Evolutionary conservation across 2,888 invertebrate genomes (phyloP).

Genomic region (Clostera curtula): DNA sequence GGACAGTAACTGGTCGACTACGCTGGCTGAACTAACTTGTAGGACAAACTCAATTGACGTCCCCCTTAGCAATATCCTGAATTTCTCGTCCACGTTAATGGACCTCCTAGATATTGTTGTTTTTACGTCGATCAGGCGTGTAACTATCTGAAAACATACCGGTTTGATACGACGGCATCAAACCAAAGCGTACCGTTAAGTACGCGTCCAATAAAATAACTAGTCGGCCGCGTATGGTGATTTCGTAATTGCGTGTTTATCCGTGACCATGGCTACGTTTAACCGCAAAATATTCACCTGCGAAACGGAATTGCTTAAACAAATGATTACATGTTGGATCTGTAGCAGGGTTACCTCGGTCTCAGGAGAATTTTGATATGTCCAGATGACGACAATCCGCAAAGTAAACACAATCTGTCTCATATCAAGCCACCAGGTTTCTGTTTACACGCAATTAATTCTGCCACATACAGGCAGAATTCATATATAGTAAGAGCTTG

Average conservation of each 20-base stretch:
- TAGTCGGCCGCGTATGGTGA: slow-evolving; percentile 49
- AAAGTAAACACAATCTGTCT: too few species aligned
- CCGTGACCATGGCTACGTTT: slow-evolving; percentile 39
- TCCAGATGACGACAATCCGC: too few species aligned
- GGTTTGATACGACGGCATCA: slow-evolving; percentile 31
- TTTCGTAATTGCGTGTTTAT: slow-evolving; percentile 56
- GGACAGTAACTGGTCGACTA: too few species aligned
- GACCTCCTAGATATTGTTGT: slow-evolving; percentile 28
- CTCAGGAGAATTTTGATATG: too few species aligned
- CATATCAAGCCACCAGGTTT: too few species aligned
- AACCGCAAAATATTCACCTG: slow-evolving; percentile 29
- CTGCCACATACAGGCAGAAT: too few species aligned
- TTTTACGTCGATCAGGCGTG: slow-evolving; percentile 25
- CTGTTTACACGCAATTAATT: too few species aligned
- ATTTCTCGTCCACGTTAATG: slow-evolving; percentile 18
- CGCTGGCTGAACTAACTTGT: too few species aligned
- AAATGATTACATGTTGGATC: slow-evolving; percentile 35
- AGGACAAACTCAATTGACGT: too few species aligned
- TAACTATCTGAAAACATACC: slow-evolving; percentile 27
- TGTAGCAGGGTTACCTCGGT: too few species aligned
- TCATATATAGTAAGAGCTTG: too few species aligned
- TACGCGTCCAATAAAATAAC: slow-evolving; percentile 48
- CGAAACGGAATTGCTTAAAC: slow-evolving; percentile 31
- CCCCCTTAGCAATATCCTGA: too few species aligned
- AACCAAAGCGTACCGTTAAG: slow-evolving; percentile 46